phyloP scores from a whole-genome alignment of 1,140 invertebrate genomes.

The Homarus americanus region DNA sequence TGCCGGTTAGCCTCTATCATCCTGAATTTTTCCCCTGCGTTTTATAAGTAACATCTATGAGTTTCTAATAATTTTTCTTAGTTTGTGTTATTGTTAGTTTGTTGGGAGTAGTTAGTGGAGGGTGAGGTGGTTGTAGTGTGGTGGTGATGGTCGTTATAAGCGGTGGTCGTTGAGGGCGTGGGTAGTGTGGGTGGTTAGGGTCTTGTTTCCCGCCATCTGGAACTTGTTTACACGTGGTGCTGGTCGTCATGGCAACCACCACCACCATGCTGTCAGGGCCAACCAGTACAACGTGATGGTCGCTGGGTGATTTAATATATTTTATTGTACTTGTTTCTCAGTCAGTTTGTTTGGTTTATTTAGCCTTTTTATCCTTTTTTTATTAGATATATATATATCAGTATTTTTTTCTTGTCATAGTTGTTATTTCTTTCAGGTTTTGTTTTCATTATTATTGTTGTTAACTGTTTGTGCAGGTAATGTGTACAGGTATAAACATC shows the following conservation, averaged over 20 bases:
- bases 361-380: too few species aligned
- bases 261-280: background rate
- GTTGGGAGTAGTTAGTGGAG: too few species aligned
- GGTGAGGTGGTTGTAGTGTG: too few species aligned
- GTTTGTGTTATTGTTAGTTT: too few species aligned
- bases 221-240: background rate
- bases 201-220: background rate
- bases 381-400: background rate
- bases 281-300: too few species aligned
- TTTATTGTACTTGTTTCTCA: background rate
- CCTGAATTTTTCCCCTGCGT: too few species aligned
- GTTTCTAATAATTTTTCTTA: too few species aligned
- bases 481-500: background rate
- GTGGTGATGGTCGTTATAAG: background rate
- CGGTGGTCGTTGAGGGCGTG: background rate
- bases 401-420: background rate
- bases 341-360: too few species aligned
- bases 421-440: background rate
- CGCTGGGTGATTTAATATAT: too few species aligned
- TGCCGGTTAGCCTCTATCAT: too few species aligned
- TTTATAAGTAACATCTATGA: too few species aligned
- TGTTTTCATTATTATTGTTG: background rate
- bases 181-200: background rate
- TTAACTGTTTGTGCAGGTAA: too few species aligned
- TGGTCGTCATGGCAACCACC: constrained; percentile 9